Conservation (phyloP, 2,888 invertebrate species). For the Amphipyra berbera region DNA sequence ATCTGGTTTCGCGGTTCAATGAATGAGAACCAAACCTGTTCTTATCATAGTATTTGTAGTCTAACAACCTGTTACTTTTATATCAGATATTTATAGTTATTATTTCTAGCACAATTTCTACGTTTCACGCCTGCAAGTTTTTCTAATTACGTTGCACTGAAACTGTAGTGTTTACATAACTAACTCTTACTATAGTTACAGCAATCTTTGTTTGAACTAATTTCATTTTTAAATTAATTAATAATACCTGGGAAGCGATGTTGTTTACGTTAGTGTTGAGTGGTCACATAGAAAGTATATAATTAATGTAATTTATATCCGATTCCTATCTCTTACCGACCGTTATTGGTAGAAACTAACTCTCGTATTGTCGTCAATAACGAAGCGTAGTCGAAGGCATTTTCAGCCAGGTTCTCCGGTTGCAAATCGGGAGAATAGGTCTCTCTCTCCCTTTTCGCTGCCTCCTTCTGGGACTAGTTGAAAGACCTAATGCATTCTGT, state of each 20-base stretch:
- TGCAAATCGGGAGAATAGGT: too few species aligned
- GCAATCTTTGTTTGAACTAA: neutral
- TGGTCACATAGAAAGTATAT: neutral
- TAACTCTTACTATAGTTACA: conserved; percentile 6
- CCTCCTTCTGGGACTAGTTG: too few species aligned
- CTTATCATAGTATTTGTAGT: conserved; percentile 1
- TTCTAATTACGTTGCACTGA: conserved; percentile 26
- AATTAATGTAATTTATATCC: too few species aligned
- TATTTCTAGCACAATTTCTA: conserved; percentile 14
- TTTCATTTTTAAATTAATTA: conserved; percentile 3
- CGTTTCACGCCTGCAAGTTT: conserved; percentile 28
- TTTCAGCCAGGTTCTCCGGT: too few species aligned
- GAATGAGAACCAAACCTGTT: conserved; percentile 21
- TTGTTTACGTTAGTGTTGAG: too few species aligned
- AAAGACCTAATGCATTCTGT: too few species aligned
- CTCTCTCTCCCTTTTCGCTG: too few species aligned
- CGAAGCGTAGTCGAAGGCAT: too few species aligned
- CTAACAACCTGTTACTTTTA: conserved; percentile 2
- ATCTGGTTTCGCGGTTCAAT: conserved; percentile 1
- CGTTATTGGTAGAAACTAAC: too few species aligned
- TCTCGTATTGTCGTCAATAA: too few species aligned
- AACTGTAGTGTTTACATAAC: conserved; percentile 17
- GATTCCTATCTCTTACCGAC: too few species aligned
- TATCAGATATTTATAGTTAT: conserved; percentile 5
- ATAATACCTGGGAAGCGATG: neutral